Percentiles rank a stretch among this genome's conserved stretches.
phyloP scores from a whole-genome alignment of 2,888 invertebrate genomes.

The Actias luna region DNA sequence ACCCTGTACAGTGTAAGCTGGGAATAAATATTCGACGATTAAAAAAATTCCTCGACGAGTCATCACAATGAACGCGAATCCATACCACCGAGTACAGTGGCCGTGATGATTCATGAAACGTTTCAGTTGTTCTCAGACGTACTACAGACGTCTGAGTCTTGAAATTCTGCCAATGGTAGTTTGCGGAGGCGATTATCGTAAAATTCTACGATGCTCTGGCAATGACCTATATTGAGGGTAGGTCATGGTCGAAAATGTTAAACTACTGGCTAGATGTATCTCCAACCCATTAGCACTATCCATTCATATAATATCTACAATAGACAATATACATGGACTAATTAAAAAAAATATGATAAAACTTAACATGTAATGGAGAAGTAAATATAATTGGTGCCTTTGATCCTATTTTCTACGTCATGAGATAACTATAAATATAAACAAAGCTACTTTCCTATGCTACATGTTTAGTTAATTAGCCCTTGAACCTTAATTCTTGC shows the following conservation, averaged over 20 bases:
- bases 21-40: slow-evolving; percentile 25
- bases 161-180: slow-evolving; percentile 78
- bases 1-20: slow-evolving; percentile 46
- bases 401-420: no score
- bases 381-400: background rate
- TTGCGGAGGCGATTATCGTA: slow-evolving; percentile 73
- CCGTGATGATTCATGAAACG: slow-evolving; percentile 56
- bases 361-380: background rate
- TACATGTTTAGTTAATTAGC: background rate
- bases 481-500: background rate
- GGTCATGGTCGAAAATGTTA: slow-evolving; percentile 58
- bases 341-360: background rate
- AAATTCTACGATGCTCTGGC: slow-evolving; percentile 66
- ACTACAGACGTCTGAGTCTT: slow-evolving; percentile 77
- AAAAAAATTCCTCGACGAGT: slow-evolving; percentile 33
- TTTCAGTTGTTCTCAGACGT: slow-evolving; percentile 58
- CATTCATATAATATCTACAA: background rate
- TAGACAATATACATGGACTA: background rate
- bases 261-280: background rate
- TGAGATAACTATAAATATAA: no score
- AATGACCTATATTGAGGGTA: slow-evolving; percentile 72
- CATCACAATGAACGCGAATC: slow-evolving; percentile 40
- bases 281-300: background rate
- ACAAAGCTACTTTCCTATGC: no score
- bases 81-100: slow-evolving; percentile 33